Evolutionary conservation across 2,888 invertebrate species (phyloP).

Genomic region (Hofmannophila pseudospretella): DNA sequence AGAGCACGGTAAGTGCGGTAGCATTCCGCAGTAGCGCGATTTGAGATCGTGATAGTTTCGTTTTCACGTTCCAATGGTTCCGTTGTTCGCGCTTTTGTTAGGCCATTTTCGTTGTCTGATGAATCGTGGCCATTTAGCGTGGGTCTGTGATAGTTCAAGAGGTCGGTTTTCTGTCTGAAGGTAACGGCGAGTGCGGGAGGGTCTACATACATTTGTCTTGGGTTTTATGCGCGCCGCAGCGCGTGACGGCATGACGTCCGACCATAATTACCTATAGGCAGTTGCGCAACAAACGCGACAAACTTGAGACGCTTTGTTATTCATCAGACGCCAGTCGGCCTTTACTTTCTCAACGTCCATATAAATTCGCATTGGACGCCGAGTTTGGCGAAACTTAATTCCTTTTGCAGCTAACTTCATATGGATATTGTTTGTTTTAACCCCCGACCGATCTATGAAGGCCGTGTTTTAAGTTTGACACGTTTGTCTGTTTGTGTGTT

Average conservation of each 20-base stretch:
- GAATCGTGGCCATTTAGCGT: constrained; percentile 36
- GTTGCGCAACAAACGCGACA: constrained; percentile 59
- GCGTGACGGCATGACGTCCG: constrained; percentile 49
- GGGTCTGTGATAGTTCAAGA: constrained; percentile 44
- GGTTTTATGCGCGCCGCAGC: constrained; percentile 45
- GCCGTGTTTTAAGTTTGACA: too few species aligned
- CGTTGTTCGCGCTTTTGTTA: constrained; percentile 53
- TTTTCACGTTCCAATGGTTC: constrained; percentile 65
- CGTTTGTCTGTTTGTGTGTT: too few species aligned
- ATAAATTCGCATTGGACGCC: constrained; percentile 19
- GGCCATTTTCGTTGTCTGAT: constrained; percentile 49
- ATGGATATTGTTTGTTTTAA: not conserved
- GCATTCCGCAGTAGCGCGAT: constrained; percentile 62
- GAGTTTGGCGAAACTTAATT: constrained; percentile 40
- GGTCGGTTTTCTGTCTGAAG: constrained; percentile 27
- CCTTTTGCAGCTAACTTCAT: not conserved
- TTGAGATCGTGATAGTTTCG: constrained; percentile 65
- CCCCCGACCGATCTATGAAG: too few species aligned
- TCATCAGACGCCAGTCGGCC: constrained; percentile 44
- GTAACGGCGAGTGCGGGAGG: constrained; percentile 15
- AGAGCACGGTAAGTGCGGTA: constrained; percentile 47
- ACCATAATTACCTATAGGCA: constrained; percentile 47
- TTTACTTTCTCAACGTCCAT: constrained; percentile 68
- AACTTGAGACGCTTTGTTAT: constrained; percentile 51
- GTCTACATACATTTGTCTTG: constrained; percentile 34